Evolutionary conservation across 1,140 invertebrate species (phyloP), one percentile per base, ranked within the genome.

Genomic region (Popillia japonica): DNA sequence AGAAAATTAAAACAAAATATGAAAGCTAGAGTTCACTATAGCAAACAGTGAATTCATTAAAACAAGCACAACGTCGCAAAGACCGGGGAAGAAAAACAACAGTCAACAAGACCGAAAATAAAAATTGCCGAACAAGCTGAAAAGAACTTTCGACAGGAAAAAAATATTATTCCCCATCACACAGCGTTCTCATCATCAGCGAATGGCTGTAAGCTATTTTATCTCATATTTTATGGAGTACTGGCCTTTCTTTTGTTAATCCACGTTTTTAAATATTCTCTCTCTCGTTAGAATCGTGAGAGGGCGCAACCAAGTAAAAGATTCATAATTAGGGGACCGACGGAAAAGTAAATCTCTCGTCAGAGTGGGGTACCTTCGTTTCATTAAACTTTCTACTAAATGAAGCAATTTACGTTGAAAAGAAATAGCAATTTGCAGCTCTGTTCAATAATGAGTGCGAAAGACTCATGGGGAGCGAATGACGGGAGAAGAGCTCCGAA

Each of bases 351-450:
- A 78, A 78, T 78, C 77, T 74, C 77, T 78, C 68, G 27, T 22
- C 61, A 68, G 61, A 68, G 61, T 27, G 41, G 75, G 72, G 73
- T 78, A 78, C 78, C 72, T 78, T 72, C 80, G 80, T 79, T 79
- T 80, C 78, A 78, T 80, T 79, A 79, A 41, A 73, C 75, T 76
- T 72, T 64, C 75, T 48, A 79, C 80, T 80, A 80, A 80, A 80
- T 80, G 80, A 80, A 79, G 80, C 80, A 80, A 80, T 80, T 80
- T 80, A 78, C 80, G 80, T 79, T 80, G 78, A 80, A 80, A 80
- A 80, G 80, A 79, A 79, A 80, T 80, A 78, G 77, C 79, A 80
- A 80, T 80, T 80, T 80, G 79, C 79, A 77, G 78, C 77, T 80
- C 23, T 77, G 79, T 72, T 80, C 78, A 78, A 80, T 80, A 80